phyloP scores from a whole-genome alignment of 2,797 vertebrate species.

The Acanthiza pusilla region DNA sequence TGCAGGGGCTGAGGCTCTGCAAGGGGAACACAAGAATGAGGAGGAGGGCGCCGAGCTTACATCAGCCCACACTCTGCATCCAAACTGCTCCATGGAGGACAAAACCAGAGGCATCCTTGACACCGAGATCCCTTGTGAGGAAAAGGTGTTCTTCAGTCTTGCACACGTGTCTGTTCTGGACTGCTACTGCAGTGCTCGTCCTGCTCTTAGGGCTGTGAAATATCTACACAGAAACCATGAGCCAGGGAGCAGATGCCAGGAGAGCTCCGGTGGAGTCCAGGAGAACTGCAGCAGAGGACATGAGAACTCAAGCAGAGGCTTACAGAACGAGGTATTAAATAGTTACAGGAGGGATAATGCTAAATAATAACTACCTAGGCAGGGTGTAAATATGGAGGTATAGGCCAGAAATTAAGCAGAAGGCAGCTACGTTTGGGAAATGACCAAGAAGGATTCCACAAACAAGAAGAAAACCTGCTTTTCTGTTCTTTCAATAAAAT shows the following conservation, averaged over 20 bases:
- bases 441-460: not conserved
- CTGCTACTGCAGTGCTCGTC: not conserved
- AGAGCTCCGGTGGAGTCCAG: not conserved
- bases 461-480: not conserved
- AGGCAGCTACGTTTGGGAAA: not conserved
- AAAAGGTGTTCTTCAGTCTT: not conserved
- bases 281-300: not conserved
- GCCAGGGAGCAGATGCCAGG: too few species aligned
- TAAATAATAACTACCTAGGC: too few species aligned
- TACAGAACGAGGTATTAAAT: fast-evolving
- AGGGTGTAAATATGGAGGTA: not conserved
- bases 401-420: not conserved
- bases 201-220: not conserved
- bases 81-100: fast-evolving
- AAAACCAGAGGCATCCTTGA: too few species aligned
- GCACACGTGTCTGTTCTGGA: not conserved
- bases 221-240: not conserved
- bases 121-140: not conserved
- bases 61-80: fast-evolving
- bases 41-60: fast-evolving
- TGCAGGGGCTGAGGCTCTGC: not conserved
- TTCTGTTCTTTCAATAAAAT: not conserved
- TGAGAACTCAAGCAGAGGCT: fast-evolving
- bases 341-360: fast-evolving
- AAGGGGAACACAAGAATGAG: not conserved